Base-by-base conservation (phyloP, 2,888 invertebrate genomes). In the Mythimna loreyi region DNA sequence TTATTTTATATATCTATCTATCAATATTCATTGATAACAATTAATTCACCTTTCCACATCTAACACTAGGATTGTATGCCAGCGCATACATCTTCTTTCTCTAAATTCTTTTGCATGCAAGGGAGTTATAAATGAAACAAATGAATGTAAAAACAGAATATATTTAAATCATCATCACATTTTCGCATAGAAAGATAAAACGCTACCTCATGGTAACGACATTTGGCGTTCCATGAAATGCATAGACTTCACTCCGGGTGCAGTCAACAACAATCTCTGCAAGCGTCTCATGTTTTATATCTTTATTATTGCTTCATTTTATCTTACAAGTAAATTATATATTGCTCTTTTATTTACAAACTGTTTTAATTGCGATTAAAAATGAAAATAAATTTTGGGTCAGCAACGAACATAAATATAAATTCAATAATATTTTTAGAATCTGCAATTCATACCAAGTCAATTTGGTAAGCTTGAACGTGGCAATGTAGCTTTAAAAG, bases 131-230 rank as follows among this genome's bases (percentile, higher is more conserved):
- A 90, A 92, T 91, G 78, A 92, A 91, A 91, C 86, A 78, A 84
- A 47, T 67, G 0, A 36, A 61, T 86, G 75, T 89, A 91, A 91
- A 93, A 92, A 93, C 92, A 92, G 90, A 92, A 91, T 88, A 82
- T 91, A 88, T 89, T 92, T 89, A 88, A 92, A 90, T 91, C 88
- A 90, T 91, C 90, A 91, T 92, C 92, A 92, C 90, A 91, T 89
- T 89, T 89, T 87, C 85, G 91, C 93, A 91, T 92, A 92, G 91
- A 93, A 92, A 92, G 89, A 90, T 79, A 78, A 89, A 91, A 90
- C 87, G 88, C 90, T 92, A 92, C 87, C 77, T 86, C 90, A 89
- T 63, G 67, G 82, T 40, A 13, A 3, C 40, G 40, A 40, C 40
- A 40, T 83, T 83, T 75, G 63, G 43, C n/a, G 43, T 79, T 67